Conservation (phyloP, 2,797 vertebrate species). For the Xenops minutus region DNA sequence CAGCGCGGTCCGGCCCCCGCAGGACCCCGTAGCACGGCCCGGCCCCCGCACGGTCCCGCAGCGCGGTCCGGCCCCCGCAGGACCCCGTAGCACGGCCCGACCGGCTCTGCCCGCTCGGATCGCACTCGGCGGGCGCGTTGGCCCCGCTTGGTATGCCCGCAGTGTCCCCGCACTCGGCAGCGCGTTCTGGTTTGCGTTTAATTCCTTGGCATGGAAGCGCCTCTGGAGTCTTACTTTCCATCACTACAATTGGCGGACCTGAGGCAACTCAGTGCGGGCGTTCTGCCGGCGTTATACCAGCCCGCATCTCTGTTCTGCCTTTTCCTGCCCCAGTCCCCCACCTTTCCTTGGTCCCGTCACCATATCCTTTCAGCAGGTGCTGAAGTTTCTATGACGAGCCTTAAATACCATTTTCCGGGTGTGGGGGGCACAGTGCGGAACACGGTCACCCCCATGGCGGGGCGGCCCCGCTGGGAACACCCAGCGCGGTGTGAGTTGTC, state of each 20-base stretch:
- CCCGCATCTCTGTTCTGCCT: not conserved
- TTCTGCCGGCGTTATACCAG: not conserved
- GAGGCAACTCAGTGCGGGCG: not conserved
- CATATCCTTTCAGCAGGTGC: not conserved
- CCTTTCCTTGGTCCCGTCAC: not conserved
- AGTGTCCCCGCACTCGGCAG: not conserved
- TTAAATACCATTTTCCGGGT: not conserved
- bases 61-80: no score
- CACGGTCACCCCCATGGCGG: rapidly evolving
- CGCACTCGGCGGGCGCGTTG: no score
- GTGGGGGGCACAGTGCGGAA: not conserved
- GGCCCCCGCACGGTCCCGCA: no score
- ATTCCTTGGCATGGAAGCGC: not conserved
- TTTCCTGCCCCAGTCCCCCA: not conserved
- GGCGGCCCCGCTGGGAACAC: rapidly evolving
- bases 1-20: no score
- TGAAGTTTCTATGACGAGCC: not conserved
- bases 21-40: no score
- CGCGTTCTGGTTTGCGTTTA: rapidly evolving
- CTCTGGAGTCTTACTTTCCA: not conserved
- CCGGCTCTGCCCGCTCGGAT: no score
- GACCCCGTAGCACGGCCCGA: not conserved
- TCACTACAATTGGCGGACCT: not conserved
- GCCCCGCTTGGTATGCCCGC: rapidly evolving
- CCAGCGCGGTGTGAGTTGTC: not conserved